These are phyloP conservation scores for Brachionus rubens DNA, from an alignment of 1,140 invertebrate genomes.

Conservation along the genomic window DNA sequence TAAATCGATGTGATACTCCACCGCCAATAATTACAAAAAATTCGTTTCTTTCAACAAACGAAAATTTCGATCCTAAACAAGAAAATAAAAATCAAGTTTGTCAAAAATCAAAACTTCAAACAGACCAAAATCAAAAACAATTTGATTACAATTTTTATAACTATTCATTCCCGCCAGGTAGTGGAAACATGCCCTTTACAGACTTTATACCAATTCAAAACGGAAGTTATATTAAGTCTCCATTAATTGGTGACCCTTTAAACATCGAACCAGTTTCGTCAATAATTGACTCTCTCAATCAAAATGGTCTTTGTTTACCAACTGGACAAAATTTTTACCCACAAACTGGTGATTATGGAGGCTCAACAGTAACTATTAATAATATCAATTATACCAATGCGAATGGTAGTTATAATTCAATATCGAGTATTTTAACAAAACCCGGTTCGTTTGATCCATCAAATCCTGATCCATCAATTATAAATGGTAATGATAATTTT, in stretches of 20 bases:
- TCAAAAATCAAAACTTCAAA: background rate
- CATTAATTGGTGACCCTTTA: background rate
- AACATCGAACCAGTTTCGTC: background rate
- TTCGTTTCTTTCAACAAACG: background rate
- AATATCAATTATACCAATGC: conserved; percentile 40
- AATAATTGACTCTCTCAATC: background rate
- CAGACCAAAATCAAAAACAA: background rate
- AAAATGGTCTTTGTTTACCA: background rate
- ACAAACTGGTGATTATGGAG: background rate
- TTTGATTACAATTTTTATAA: background rate
- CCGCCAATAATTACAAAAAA: conserved; percentile 18
- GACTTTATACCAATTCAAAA: background rate
- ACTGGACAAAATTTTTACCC: background rate
- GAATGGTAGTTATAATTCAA: conserved; percentile 19
- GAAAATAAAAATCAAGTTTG: background rate
- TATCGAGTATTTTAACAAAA: conserved; percentile 25
- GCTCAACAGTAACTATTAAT: conserved; percentile 14
- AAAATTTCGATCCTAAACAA: background rate
- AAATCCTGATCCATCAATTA: background rate
- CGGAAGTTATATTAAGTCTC: background rate
- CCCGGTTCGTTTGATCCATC: background rate
- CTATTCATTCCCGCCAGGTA: background rate
- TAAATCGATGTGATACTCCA: conserved; percentile 1
- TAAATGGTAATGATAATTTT: background rate
- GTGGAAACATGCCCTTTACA: background rate